Evolutionary conservation across 2,888 invertebrate genomes (phyloP).

Genomic region (Melitaea athalia): DNA sequence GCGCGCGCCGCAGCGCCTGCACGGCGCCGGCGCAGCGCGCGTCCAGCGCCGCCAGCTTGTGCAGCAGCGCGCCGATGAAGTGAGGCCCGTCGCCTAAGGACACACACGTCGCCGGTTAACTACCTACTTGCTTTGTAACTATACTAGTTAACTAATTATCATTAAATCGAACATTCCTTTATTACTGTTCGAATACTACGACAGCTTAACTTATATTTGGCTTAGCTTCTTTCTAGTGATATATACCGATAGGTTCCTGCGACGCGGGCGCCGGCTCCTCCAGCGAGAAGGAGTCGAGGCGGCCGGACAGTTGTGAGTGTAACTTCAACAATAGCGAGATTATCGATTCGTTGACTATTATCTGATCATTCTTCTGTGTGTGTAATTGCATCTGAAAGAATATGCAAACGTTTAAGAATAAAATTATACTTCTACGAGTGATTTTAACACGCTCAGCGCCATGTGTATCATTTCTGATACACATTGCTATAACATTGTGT

Average conservation of each 20-base stretch:
- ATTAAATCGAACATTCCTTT: too few species aligned
- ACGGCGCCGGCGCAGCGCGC: conserved; percentile 86
- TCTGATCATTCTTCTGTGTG: conserved; percentile 73
- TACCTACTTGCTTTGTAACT: background rate
- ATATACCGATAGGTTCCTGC: conserved; percentile 65
- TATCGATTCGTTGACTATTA: conserved; percentile 92
- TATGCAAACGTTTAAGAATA: background rate
- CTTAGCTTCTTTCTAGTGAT: too few species aligned
- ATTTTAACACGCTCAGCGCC: too few species aligned
- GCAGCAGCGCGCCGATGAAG: conserved; percentile 91
- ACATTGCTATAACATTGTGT: too few species aligned
- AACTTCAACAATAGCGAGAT: conserved; percentile 93
- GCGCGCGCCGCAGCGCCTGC: conserved; percentile 85
- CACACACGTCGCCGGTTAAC: background rate
- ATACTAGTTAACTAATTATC: too few species aligned
- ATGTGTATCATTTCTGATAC: too few species aligned
- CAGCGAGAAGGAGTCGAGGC: conserved; percentile 89
- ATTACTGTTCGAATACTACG: too few species aligned
- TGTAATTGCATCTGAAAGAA: conserved; percentile 59
- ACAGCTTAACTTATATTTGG: too few species aligned
- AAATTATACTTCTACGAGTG: too few species aligned
- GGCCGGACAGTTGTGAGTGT: conserved; percentile 93
- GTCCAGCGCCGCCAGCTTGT: conserved; percentile 88
- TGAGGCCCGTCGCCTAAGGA: conserved; percentile 91
- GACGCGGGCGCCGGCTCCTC: conserved; percentile 72